Conservation (phyloP, 2,888 invertebrate species). For the Omphaloscelis lunosa region DNA sequence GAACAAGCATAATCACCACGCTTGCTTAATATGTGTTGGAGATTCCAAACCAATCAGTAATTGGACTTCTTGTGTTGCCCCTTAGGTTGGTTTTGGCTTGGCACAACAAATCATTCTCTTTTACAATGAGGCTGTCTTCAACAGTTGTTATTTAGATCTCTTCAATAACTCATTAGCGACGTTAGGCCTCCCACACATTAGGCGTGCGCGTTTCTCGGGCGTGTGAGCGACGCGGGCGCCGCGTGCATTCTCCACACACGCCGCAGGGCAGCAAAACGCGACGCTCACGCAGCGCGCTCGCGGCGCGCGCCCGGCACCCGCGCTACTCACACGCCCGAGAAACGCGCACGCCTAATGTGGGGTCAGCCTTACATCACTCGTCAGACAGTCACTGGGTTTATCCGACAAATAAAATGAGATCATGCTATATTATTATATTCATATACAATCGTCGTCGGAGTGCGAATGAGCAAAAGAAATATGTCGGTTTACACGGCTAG, state of each 20-base stretch:
- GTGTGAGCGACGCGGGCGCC: too few species aligned
- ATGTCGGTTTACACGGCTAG: too few species aligned
- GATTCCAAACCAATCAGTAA: background rate
- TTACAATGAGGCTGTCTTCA: background rate
- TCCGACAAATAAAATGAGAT: background rate
- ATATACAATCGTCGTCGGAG: too few species aligned
- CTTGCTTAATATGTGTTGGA: background rate
- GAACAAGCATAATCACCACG: background rate
- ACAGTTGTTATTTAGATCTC: background rate
- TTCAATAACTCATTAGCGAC: background rate
- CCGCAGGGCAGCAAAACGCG: too few species aligned
- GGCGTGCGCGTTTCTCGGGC: too few species aligned
- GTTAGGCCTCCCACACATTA: too few species aligned
- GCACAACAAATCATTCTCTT: background rate
- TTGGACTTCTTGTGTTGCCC: background rate
- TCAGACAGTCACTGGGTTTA: background rate
- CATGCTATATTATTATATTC: background rate
- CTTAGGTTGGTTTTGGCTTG: slow-evolving; percentile 6
- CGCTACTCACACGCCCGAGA: too few species aligned
- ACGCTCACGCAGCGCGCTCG: too few species aligned
- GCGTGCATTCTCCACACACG: too few species aligned
- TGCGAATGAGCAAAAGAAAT: too few species aligned
- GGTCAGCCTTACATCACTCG: background rate
- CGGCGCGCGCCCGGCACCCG: too few species aligned
- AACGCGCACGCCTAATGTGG: too few species aligned